Evolutionary conservation across 1,140 invertebrate genomes (phyloP).

Genomic region (Danaus melanippus): DNA sequence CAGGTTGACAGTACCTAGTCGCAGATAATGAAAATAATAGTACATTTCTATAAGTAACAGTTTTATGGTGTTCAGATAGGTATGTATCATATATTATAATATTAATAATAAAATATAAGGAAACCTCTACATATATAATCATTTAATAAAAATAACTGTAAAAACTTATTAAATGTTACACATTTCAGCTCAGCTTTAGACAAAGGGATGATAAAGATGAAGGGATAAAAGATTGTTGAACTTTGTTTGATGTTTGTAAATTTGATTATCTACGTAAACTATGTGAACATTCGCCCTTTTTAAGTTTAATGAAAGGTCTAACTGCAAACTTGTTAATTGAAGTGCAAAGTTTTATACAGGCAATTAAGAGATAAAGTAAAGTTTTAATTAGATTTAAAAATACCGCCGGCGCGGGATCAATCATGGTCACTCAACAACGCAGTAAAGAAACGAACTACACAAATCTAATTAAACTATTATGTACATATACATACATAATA

Average conservation of each 20-base stretch:
- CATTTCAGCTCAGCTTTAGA: neutral
- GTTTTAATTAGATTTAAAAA: constrained; percentile 3
- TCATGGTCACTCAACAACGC: too few species aligned
- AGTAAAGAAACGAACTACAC: too few species aligned
- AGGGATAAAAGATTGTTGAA: constrained; percentile 28
- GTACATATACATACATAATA: too few species aligned
- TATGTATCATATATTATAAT: too few species aligned
- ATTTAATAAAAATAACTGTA: too few species aligned
- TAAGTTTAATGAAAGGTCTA: constrained; percentile 39
- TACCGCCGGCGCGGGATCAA: too few species aligned
- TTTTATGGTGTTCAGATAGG: too few species aligned
- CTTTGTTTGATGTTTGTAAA: constrained; percentile 34
- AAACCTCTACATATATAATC: too few species aligned
- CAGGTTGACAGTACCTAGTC: neutral
- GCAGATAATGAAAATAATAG: neutral
- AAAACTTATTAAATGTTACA: too few species aligned
- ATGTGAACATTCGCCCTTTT: constrained; percentile 40
- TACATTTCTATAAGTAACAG: neutral
- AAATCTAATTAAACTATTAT: too few species aligned
- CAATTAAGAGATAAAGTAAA: constrained; percentile 18
- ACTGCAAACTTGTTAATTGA: constrained; percentile 29
- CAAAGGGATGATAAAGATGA: constrained; percentile 9
- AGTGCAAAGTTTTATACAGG: constrained; percentile 26
- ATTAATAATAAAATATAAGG: too few species aligned
- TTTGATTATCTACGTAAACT: constrained; percentile 47